Base-by-base conservation (phyloP, 2,888 invertebrate genomes). In the Galeruca laticollis region DNA sequence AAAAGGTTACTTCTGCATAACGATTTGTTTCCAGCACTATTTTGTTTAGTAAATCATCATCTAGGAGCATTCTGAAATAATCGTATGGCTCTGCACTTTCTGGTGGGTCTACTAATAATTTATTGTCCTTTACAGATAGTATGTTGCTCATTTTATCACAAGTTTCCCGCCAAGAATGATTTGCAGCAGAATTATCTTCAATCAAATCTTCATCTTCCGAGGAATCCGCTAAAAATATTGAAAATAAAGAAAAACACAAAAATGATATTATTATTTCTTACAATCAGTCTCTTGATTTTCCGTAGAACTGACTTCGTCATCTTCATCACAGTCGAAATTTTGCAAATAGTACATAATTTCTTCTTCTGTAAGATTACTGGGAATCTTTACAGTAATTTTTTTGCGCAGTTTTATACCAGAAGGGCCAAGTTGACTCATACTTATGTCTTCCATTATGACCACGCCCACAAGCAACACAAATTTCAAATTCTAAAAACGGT, bases 1-100 rank as follows among this genome's bases (percentile, higher is more conserved):
- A 62, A 33, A 62, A 52, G 18, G 20, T 11, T 31, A 35, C 37
- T 62, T 49, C 21, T 62, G 62, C 62, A 20, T 62, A 62, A 15
- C 21, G 33, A 52, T 62, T 62, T 31, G 37, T 62, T 52, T 62
- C 35, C 35, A 35, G 18, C 35, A 52, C 52, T 20, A 52, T 62
- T 37, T 43, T 15, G 26, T 47, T 11, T 49, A 61, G 49, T 20
- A 51, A 61, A 18, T 35, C 31, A 5, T 37, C 33, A 52, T 52
- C 37, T 18, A 62, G 10, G 21, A 62, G 33, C 15, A 52, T 20
- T 51, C 21, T 62, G 52, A 52, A 62, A 43, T 54, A 63, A 63
- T 63, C 56, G 35, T 54, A 54, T 40, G 54, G 63, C 18, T 63
- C 18, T 15, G 15, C 4, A 52, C 18, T 43, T 56, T 40, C 63